These are phyloP conservation scores for Panopea generosa DNA, from an alignment of 2,888 invertebrate genomes.

Conservation along the genomic window DNA sequence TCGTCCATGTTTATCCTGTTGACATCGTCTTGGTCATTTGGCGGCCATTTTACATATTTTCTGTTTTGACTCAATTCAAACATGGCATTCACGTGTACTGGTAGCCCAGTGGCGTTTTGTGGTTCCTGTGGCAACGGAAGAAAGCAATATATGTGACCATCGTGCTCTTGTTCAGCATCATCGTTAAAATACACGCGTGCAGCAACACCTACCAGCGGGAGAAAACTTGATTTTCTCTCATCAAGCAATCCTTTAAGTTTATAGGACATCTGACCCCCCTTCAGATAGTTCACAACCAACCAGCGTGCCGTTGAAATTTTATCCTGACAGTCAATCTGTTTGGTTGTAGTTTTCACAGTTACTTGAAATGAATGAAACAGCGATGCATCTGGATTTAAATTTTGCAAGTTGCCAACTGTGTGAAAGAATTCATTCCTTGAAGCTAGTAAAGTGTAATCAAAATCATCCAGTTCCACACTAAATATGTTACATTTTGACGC, in stretches of 20 bases:
- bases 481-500: too few species aligned
- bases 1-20: slow-evolving; percentile 65
- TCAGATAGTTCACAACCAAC: slow-evolving; percentile 64
- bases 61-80: slow-evolving; percentile 81
- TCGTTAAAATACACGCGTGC: slow-evolving; percentile 9
- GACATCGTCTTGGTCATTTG: slow-evolving; percentile 51
- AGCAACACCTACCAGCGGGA: slow-evolving; percentile 59
- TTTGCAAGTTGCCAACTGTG: too few species aligned
- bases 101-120: slow-evolving; percentile 77
- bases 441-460: too few species aligned
- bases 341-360: not conserved
- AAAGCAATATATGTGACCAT: slow-evolving; percentile 81
- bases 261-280: slow-evolving; percentile 59
- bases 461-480: too few species aligned
- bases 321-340: not conserved
- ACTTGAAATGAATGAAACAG: too few species aligned
- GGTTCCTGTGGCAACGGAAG: slow-evolving; percentile 79
- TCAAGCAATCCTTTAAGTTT: slow-evolving; percentile 34
- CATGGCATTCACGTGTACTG: slow-evolving; percentile 81
- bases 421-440: too few species aligned
- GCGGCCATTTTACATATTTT: slow-evolving; percentile 80
- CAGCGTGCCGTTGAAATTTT: slow-evolving; percentile 32
- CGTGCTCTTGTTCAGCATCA: slow-evolving; percentile 35
- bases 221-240: slow-evolving; percentile 46
- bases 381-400: too few species aligned